These are phyloP conservation scores for Danio rerio DNA, from an alignment of 2,113 vertebrate genomes.

Conservation along the genomic window DNA sequence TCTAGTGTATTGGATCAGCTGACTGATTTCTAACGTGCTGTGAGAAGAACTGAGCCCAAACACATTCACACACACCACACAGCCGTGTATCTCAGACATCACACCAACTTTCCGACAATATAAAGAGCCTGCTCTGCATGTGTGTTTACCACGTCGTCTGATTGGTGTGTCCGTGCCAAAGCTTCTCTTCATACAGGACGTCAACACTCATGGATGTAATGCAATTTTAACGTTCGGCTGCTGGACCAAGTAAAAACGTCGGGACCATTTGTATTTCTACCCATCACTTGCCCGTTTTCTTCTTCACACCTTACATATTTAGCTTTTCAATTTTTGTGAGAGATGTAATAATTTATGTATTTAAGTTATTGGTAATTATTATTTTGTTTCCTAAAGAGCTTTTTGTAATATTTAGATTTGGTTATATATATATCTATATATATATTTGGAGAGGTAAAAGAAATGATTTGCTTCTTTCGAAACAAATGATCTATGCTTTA, in stretches of 20 bases:
- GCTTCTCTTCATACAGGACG: constrained; percentile 65
- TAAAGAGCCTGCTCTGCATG: constrained; percentile 52
- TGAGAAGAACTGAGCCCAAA: constrained; percentile 28
- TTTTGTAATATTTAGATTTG: constrained; percentile 71
- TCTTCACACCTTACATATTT: constrained; percentile 47
- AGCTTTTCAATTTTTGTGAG: constrained; percentile 61
- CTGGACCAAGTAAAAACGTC: constrained; percentile 58
- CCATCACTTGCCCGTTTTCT: constrained; percentile 10
- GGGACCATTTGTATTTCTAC: constrained; percentile 40
- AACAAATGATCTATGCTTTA: constrained; percentile 68
- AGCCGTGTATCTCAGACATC: constrained; percentile 43
- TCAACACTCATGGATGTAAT: constrained; percentile 48
- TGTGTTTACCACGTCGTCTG: constrained; percentile 58
- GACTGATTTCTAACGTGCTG: background rate
- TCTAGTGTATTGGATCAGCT: background rate
- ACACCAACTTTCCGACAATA: constrained; percentile 54
- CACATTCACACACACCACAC: background rate
- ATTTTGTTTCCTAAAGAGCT: constrained; percentile 60
- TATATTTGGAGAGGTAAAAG: constrained; percentile 6
- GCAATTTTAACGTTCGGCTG: constrained; percentile 57
- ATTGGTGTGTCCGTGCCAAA: constrained; percentile 72
- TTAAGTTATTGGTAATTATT: constrained; percentile 80
- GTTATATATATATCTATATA: background rate
- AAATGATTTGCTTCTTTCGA: constrained; percentile 51
- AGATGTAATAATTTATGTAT: constrained; percentile 76